Evolutionary conservation across 2,888 invertebrate genomes (phyloP), one percentile per base, ranked within the genome.

Genomic region (Ametastegia equiseti): DNA sequence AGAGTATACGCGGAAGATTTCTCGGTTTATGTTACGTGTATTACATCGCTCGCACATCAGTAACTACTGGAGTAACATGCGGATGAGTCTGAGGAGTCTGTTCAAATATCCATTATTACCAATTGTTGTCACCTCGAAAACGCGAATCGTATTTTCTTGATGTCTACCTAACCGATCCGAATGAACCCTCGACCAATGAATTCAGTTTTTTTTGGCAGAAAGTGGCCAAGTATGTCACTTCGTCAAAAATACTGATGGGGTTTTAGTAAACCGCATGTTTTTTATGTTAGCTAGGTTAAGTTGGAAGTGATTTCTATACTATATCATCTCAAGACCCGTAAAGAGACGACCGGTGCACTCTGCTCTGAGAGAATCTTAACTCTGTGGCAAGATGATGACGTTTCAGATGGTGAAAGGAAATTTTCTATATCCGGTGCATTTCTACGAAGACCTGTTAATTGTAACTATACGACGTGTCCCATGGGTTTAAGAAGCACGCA

Each of bases 381-480:
- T 23, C 15, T 50, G 30, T 39, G 19, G 1, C 54, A 36, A 75
- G 23, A 23, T 2, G 19, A 75, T 23, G 75, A 75, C 54, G 50
- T 13, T 54, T 50, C 54, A 5, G 19, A 36, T 33, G 54, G 75
- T 54, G 75, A 75, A 75, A 54, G 75, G 75, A 33, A 13, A 36
- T 5, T 54, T 23, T 23, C 33, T 54, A 30, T 54, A 33, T 75
- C 75, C 75, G 54, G 75, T 50, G 54, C 54, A 75, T 54, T 75
- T 75, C 75, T 19, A n/a, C 45, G 75, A 75, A 75, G 33, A 36
- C 54, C 36, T 36, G 54, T 54, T 27, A 36, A 75, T 54, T 73
- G 47, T 47, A 42, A 54, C 33, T 11, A 60, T 30, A n/a, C 54
- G 33, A 33, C 75, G 33, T 75, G 75, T 75, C 75, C 33, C 19